Base-by-base conservation (phyloP, 2,113 vertebrate species). In the Leiothrix lutea region DNA sequence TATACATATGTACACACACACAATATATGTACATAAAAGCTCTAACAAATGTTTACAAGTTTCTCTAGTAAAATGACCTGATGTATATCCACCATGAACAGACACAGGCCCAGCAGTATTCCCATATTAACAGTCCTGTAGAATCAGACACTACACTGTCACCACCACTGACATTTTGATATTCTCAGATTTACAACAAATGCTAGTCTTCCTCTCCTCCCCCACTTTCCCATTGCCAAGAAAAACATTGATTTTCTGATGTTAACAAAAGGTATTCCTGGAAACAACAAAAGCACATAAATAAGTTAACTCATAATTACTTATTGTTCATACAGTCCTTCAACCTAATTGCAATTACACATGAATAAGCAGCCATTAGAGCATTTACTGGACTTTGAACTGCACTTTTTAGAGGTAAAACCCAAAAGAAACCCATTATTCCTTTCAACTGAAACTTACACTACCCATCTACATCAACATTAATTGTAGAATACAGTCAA, bases 331-430 rank as follows among this genome's bases (percentile, higher is more conserved):
- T 70, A 44, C 15, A 75, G 65, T n/a, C 31, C 65, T 92, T 57
- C 83, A 86, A 60, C 7, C 22, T 94, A 85, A 79, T 90, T 93
- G 58, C 70, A 86, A 74, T 94, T 91, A 74, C 73, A 90, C 51
- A 56, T 91, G 90, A 97, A 62, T 91, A 94, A 93, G 53, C 12
- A 6, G 12, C 28, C 88, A 79, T 48, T 57, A 80, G 44, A 84
- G 28, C 45, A 88, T 44, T 86, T 77, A 86, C 57, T 42, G 28
- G 35, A 89, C 65, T 72, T 58, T 28, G 82, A 85, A 78, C 48
- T 38, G 65, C 21, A 71, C 38, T 92, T 90, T 74, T 29, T 56
- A 51, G 4, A 78, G 11, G 81, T 79, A 84, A 74, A 42, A 31
- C 4, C 36, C 25, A 16, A 35, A 82, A 77, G 40, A 65, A 89